Base-by-base conservation (phyloP, 2,113 vertebrate species). In the Amphiprion percula region DNA sequence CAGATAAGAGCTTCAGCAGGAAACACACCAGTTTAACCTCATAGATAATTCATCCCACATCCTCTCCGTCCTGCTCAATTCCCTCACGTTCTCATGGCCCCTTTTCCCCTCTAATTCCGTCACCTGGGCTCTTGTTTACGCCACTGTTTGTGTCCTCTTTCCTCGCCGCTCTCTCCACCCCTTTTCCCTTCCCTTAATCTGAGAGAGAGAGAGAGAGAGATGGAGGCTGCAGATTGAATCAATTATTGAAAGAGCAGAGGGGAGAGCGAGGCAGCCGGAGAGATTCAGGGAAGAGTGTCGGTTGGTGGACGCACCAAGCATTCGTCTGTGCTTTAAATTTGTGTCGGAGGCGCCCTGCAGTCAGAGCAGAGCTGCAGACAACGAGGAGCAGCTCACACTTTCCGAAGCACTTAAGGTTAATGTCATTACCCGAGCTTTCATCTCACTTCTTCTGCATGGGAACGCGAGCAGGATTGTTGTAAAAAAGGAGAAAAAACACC, bases 351-450 rank as follows among this genome's bases (percentile, higher is more conserved):
- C 37, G 64, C 56, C 76, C 64, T 76, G 80, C 86, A 80, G 84
- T 82, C 50, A 26, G 68, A 70, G 79, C 47, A 26, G 58, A 84
- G 68, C 80, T 80, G 75, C 68, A 86, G 80, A 84, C 71, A 84
- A 74, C 77, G 64, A 33, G 68, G 73, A 54, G 60, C 60, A 61
- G 50, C 66, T 56, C 52, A 70, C 56, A 82, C 77, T 86, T 83
- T 85, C 74, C 79, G 69, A 88, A 83, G 88, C 90, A 88, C 90
- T 91, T 87, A 87, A 81, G 77, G 84, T 81, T 86, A 83, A 87
- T 84, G 39, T 79, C 68, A 81, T 90, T 90, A 91, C 49, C 68
- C 15, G 70, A 17, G 78, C 80, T 63, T 52, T 76, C 60, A 41
- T 74, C 55, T 62, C 66, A 77, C 74, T 26, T 28, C 50, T 41